phyloP scores from a whole-genome alignment of 2,113 vertebrate species.

The Cichladusa arquata region DNA sequence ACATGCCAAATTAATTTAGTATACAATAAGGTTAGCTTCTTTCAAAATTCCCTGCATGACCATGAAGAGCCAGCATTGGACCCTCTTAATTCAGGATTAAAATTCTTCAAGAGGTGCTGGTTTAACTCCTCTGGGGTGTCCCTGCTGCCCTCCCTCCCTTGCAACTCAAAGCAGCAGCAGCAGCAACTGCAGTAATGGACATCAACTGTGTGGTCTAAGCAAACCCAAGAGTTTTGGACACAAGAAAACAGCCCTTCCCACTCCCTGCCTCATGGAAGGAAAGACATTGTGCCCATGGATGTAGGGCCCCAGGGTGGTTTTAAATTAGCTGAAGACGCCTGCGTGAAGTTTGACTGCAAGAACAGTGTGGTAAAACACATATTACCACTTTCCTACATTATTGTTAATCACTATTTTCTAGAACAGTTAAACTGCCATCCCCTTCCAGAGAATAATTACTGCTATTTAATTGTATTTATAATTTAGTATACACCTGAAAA shows the following conservation, averaged over 20 bases:
- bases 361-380: conserved; percentile 47
- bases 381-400: conserved; percentile 61
- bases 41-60: background rate
- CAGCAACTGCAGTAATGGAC: background rate
- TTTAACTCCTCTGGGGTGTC: background rate
- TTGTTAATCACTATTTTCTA: conserved; percentile 68
- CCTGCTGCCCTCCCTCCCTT: background rate
- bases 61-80: rapidly evolving
- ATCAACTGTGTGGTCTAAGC: background rate
- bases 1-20: background rate
- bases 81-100: background rate
- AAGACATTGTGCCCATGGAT: conserved; percentile 1
- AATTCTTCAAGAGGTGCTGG: background rate
- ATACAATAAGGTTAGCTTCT: background rate
- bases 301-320: conserved; percentile 45
- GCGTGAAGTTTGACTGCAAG: conserved; percentile 35
- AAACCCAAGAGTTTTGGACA: background rate
- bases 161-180: background rate
- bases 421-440: conserved; percentile 74
- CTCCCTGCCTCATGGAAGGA: background rate
- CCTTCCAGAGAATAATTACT: conserved; percentile 79
- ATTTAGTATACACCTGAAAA: conserved; percentile 82
- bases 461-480: conserved; percentile 85
- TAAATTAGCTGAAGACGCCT: conserved; percentile 38
- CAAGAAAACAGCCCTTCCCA: background rate